A percentile compares a stretch with the other conserved stretches of the same genome.
phyloP scores from a whole-genome alignment of 2,113 vertebrate species.

The Tragulus kanchil region DNA sequence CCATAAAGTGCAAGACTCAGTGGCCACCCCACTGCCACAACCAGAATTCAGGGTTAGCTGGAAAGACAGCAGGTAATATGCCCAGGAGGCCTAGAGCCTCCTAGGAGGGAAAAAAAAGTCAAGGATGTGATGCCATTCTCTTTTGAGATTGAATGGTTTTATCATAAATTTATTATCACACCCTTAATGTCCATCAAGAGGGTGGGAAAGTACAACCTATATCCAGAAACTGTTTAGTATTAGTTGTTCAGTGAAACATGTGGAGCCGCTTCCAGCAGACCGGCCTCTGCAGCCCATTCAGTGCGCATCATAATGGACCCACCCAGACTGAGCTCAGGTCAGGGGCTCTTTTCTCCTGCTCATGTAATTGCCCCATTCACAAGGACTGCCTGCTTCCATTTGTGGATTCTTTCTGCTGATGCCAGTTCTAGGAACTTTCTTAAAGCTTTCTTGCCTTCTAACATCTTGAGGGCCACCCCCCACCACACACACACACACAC shows the following conservation, averaged over 20 bases:
- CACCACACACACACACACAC: neutral
- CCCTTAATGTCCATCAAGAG: neutral
- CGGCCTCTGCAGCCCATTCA: neutral
- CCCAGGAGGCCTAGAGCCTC: neutral
- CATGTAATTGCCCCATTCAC: neutral
- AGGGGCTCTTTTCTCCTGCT: neutral
- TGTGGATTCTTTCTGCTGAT: neutral
- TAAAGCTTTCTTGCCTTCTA: neutral
- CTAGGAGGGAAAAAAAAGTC: neutral
- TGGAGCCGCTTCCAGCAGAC: neutral
- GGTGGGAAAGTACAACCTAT: accelerated
- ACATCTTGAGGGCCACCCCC: neutral
- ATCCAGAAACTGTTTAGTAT: neutral
- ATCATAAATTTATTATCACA: neutral
- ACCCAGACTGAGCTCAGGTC: neutral
- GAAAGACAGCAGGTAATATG: neutral
- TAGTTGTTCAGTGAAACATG: neutral
- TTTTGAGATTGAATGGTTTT: neutral
- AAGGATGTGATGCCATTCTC: neutral
- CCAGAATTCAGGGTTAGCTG: neutral
- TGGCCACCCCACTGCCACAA: neutral
- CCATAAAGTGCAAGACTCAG: neutral
- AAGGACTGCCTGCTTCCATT: too few relatives aligned
- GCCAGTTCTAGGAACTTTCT: neutral
- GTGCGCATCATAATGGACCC: neutral